Conservation (phyloP, 1,140 invertebrate genomes). For the Phocides pigmalion region DNA sequence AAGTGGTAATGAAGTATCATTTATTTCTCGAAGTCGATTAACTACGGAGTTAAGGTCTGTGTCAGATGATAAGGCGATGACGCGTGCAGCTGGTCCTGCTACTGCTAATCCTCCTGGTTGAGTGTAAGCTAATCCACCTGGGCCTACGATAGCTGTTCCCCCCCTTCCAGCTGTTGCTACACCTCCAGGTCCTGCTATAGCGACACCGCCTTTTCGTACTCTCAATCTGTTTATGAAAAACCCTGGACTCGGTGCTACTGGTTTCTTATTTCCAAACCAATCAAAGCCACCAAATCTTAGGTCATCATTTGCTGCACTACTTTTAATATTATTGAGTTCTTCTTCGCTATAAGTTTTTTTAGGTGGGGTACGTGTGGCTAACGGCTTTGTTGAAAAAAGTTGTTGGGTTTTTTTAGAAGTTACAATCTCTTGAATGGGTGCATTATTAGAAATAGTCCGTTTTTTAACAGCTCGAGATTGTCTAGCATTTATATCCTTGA, state of each 20-base stretch:
- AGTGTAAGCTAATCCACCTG: conserved; percentile 88
- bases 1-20: conserved; percentile 61
- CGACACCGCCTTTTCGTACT: conserved; percentile 88
- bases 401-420: conserved; percentile 49
- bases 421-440: conserved; percentile 46
- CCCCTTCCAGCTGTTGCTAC: conserved; percentile 89
- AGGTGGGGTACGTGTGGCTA: conserved; percentile 44
- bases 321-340: conserved; percentile 50
- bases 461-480: conserved; percentile 61
- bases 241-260: conserved; percentile 74
- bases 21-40: conserved; percentile 56
- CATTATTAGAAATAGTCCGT: conserved; percentile 45
- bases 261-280: conserved; percentile 66
- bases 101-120: conserved; percentile 88
- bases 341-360: conserved; percentile 45
- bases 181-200: conserved; percentile 89
- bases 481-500: conserved; percentile 38
- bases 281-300: conserved; percentile 62
- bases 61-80: conserved; percentile 85
- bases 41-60: conserved; percentile 79
- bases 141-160: conserved; percentile 89
- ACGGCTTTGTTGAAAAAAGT: conserved; percentile 55
- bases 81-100: conserved; percentile 87
- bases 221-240: conserved; percentile 87
- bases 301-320: conserved; percentile 47